phyloP scores from a whole-genome alignment of 2,113 vertebrate species.

The Morone saxatilis region DNA sequence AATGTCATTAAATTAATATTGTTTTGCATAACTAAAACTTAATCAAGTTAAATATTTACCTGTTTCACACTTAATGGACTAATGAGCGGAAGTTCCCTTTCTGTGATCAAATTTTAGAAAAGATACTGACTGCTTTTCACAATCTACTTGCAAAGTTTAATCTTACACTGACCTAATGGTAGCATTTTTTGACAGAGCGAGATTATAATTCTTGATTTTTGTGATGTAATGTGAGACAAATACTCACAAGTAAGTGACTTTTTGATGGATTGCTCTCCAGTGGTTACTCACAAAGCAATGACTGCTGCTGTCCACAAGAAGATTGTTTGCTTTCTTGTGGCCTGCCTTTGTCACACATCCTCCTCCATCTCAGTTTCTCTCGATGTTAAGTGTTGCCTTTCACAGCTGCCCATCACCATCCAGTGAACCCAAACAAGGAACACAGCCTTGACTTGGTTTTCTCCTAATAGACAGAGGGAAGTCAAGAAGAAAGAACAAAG shows the following conservation, averaged over 20 bases:
- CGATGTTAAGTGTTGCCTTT: slow-evolving; percentile 88
- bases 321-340: slow-evolving; percentile 80
- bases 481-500: slow-evolving; percentile 5
- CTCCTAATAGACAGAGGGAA: slow-evolving; percentile 6
- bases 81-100: background rate
- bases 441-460: slow-evolving; percentile 80
- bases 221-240: slow-evolving; percentile 1
- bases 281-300: slow-evolving; percentile 20
- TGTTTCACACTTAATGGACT: background rate
- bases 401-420: slow-evolving; percentile 87
- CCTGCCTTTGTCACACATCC: slow-evolving; percentile 67
- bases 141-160: background rate
- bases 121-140: background rate
- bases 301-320: slow-evolving; percentile 74
- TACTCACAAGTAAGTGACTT: slow-evolving; percentile 4
- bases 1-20: background rate
- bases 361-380: slow-evolving; percentile 55
- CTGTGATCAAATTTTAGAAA: background rate
- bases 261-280: slow-evolving; percentile 41
- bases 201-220: background rate
- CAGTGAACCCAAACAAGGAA: slow-evolving; percentile 85
- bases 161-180: background rate
- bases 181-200: background rate
- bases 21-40: background rate
- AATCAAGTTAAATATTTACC: background rate